Evolutionary conservation across 2,113 vertebrate genomes (phyloP).

Genomic region (Corythornis cristatus): DNA sequence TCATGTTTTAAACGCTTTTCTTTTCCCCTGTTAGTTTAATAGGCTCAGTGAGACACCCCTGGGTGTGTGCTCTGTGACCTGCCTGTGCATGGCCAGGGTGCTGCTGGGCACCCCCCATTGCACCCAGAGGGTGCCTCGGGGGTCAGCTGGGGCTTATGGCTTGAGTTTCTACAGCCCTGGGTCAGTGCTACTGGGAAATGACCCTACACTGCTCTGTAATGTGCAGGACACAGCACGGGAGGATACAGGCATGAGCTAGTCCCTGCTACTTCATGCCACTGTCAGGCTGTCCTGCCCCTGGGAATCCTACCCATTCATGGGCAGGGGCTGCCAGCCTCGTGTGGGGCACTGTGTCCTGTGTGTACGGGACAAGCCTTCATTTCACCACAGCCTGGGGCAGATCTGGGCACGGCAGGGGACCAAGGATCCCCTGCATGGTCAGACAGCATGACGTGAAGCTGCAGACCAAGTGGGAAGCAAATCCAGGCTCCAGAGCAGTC

Average conservation of each 20-base stretch:
- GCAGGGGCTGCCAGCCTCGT: background rate
- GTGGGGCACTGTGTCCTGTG: rapidly evolving
- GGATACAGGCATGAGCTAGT: background rate
- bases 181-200: background rate
- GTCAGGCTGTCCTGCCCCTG: background rate
- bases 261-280: background rate
- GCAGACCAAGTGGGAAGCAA: background rate
- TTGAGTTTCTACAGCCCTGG: background rate
- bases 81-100: background rate
- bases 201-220: rapidly evolving
- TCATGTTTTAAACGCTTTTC: constrained; percentile 50
- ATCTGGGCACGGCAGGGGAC: background rate
- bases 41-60: background rate
- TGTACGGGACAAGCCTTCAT: background rate
- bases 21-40: constrained; percentile 4
- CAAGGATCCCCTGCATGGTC: background rate
- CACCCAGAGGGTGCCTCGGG: rapidly evolving
- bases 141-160: background rate
- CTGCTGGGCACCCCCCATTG: background rate
- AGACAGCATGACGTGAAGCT: background rate
- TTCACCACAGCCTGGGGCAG: background rate
- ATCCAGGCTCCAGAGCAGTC: background rate
- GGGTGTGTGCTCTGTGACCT: constrained; percentile 30
- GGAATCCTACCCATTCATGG: rapidly evolving
- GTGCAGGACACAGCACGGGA: background rate